Evolutionary conservation across 2,113 vertebrate species (phyloP), one percentile per base, ranked within the genome.

Genomic region (Pipra filicauda): DNA sequence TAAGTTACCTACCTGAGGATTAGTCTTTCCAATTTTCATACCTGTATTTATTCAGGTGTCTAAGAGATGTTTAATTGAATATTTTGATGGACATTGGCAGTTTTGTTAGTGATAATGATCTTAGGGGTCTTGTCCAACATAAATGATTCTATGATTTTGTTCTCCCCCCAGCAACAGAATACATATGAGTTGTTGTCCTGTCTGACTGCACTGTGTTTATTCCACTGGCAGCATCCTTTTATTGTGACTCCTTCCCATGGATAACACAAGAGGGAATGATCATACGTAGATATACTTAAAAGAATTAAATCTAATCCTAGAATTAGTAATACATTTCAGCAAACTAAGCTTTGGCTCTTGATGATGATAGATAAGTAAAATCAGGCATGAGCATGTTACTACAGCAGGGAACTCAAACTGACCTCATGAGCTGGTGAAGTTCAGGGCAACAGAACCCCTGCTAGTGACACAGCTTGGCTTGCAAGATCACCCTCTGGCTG

Each of bases 371-470:
- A 41, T 14, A 15, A 30, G 17, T 41, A 43, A 43, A 49, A 58
- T 72, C 3, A 58, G 17, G 13, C 70, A 19, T 54, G 54, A 83
- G 22, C 18, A 8, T 31, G 41, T 79, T 28, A 22, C 49, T 62
- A 2, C 24, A 62, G 72, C 0, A 0, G 7, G 41, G 66, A 55
- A n/a, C 70, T 41, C 1, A 0, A 33, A 33, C 61, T 88, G 44
- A 37, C 39, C 46, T 66, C 24, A 4, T 18, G 64, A 61, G 52
- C 28, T 44, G 35, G 21, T 51, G 57, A 58, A 66, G 33, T 66
- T 64, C 8, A 28, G 11, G 31, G 11, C 54, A 19, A 16, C 30
- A 41, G n/a, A 69, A 71, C 6, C 24, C 1, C 7, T 37, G 48
- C 22, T 14, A 8, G 35, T 30, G 37, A 9, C 61, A n/a, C 54